Evolutionary conservation across 2,888 invertebrate species (phyloP), one percentile per base, ranked within the genome.

Genomic region (Cephus spinipes): DNA sequence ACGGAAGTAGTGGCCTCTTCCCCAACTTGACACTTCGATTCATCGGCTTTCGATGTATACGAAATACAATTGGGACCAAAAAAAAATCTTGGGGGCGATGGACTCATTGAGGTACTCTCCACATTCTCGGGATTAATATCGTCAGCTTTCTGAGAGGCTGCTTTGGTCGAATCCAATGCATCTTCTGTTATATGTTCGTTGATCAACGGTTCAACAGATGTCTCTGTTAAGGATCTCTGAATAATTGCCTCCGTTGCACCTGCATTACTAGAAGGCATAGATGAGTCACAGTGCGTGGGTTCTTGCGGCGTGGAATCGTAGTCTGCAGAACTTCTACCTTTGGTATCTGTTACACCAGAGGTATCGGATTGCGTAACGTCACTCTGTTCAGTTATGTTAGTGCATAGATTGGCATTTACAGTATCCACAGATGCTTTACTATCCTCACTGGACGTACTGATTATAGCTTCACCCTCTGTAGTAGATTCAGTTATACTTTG

Each of bases 51-150:
- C 0, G 89, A 82, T 3, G 87, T 85, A 30, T 89, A 91, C 0
- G 91, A 89, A 33, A 91, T 83, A 79, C 91, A 91, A 80, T 91
- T 91, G 1, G 91, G 91, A 6, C 91, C 91, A 83, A 91, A 91
- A 83, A 91, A 91, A 84, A 91, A 91, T 82, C 89, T 86, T 1
- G 91, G 91, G 1, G 90, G 86, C 30, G 79, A 68, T 31, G 74
- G 73, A 33, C 40, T 40, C 1, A 68, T 36, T 11, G 31, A 11
- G 6, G 30, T 34, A 23, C 32, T 3, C 15, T 33, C 68, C n/a
- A 11, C 55, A 30, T 36, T 32, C 23, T 71, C 34, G 4, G 31
- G 6, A 23, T 34, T 33, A 12, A 11, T 15, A 15, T 76, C 33
- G 34, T 69, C 76, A 36, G 40, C 40, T 34, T 76, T 74, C 32